Base-by-base conservation (phyloP, 2,113 vertebrate genomes). In the Thamnaconus septentrionalis region DNA sequence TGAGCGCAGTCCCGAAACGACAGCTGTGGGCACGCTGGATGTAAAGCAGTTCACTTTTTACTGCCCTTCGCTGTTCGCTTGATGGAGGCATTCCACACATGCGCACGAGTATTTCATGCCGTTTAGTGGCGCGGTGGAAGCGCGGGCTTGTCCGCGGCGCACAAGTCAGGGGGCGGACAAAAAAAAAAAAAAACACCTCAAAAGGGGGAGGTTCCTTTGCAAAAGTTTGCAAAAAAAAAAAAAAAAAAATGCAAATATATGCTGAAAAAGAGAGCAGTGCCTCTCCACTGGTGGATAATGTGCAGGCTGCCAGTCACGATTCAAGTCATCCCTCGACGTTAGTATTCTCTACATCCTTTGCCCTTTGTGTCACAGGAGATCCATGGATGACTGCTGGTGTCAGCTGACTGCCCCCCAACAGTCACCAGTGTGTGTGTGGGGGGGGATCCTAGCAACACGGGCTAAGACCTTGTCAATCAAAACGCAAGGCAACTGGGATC, bases 401-500 rank as follows among this genome's bases (percentile, higher is more conserved):
- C 83, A 76, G 88, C 78, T 84, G 79, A 88, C 79, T 80, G 82
- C 76, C 85, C 18, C 83, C 75, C 67, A 65, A 87, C 85, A 74
- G 79, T 83, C 73, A 85, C 73, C 59, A 71, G 66, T 84, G 84
- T 82, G 83, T 90, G 85, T 31, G 18, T 1, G 18, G 18, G 18
- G 18, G 88, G 83, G 90, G 87, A 84, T 74, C 82, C 73, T 71
- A 62, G 79, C 76, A 80, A 76, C 83, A 66, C 69, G 80, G 73
- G 80, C 69, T 79, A 69, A 50, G 81, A 78, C 73, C 86, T 68
- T 88, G 89, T 91, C 90, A 87, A 84, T 92, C 87, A 87, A 66
- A 78, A 51, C 65, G 48, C 67, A 69, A 78, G 12, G 11, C 18
- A 41, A 81, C 63, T 12, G 7, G 68, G 63, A 64, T 8, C 57